A percentile compares a stretch with the other conserved stretches of the same genome.
These are phyloP conservation scores for Anthopleura sola DNA, from an alignment of 64 coral and sea anemone species.

Conservation along the genomic window DNA sequence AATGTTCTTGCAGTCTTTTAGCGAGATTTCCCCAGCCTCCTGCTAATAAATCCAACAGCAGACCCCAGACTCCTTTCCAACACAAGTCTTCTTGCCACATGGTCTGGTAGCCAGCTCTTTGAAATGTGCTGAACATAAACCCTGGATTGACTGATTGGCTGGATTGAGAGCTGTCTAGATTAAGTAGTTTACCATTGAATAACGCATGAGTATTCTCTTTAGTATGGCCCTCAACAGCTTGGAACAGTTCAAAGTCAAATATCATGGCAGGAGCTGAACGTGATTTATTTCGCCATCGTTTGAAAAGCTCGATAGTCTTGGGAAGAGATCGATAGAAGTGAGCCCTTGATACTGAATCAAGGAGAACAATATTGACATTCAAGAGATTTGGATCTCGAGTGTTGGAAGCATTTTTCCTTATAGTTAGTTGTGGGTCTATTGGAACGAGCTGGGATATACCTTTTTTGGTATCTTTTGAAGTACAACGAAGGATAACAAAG, in stretches of 20 bases:
- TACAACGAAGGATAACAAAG: slow-evolving; percentile 57
- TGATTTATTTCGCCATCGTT: slow-evolving; percentile 17
- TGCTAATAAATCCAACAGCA: slow-evolving; percentile 30
- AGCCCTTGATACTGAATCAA: slow-evolving; percentile 58
- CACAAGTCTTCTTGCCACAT: slow-evolving; percentile 73
- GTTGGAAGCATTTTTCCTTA: slow-evolving; percentile 20
- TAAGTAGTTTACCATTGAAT: slow-evolving; percentile 43
- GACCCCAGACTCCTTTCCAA: slow-evolving; percentile 57
- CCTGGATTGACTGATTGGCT: slow-evolving; percentile 30
- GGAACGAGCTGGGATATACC: slow-evolving; percentile 51
- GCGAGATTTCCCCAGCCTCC: slow-evolving; percentile 28
- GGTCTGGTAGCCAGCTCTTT: slow-evolving; percentile 62
- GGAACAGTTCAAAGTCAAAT: slow-evolving; percentile 71
- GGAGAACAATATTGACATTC: slow-evolving; percentile 48
- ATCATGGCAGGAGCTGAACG: slow-evolving; percentile 33
- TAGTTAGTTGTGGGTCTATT: slow-evolving; percentile 46
- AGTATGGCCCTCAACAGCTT: slow-evolving; percentile 63
- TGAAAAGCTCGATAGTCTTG: slow-evolving; percentile 45
- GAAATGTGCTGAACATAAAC: slow-evolving; percentile 42
- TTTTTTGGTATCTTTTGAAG: background rate
- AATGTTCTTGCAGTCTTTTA: slow-evolving; percentile 8
- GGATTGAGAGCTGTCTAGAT: background rate
- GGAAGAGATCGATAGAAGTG: slow-evolving; percentile 75
- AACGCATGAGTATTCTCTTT: slow-evolving; percentile 55
- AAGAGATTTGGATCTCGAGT: slow-evolving; percentile 7